phyloP scores from a whole-genome alignment of 2,113 vertebrate species.

The Leucoraja erinaceus region DNA sequence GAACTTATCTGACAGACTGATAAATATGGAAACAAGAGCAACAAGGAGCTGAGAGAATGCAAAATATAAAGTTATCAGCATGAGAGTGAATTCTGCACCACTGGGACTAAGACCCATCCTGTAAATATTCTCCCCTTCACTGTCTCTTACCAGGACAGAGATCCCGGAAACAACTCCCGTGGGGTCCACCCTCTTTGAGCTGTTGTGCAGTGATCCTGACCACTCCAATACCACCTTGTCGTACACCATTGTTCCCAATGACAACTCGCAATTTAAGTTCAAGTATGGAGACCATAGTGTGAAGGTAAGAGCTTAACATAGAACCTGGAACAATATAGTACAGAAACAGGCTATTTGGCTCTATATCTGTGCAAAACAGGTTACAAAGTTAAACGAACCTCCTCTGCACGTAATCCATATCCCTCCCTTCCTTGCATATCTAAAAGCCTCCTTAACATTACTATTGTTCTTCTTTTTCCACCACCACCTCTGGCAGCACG shows the following conservation, averaged over 20 bases:
- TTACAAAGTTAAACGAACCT: too few relatives aligned
- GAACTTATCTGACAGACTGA: too few relatives aligned
- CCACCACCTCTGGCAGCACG: too few relatives aligned
- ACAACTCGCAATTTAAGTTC: background rate
- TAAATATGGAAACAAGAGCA: background rate
- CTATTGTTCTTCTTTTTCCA: too few relatives aligned
- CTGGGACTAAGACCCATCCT: background rate
- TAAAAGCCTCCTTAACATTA: too few relatives aligned
- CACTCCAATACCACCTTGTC: conserved; percentile 30
- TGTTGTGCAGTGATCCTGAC: conserved; percentile 46
- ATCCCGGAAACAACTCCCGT: conserved; percentile 46
- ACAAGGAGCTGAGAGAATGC: background rate
- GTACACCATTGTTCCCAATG: conserved; percentile 42
- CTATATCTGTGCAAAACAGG: too few relatives aligned
- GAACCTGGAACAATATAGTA: too few relatives aligned
- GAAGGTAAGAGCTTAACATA: background rate
- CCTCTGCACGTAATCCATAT: too few relatives aligned
- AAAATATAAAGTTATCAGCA: background rate
- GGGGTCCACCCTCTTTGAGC: conserved; percentile 43
- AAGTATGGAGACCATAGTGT: background rate
- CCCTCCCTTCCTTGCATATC: too few relatives aligned
- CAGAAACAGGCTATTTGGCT: too few relatives aligned
- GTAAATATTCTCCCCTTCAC: background rate
- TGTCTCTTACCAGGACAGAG: conserved; percentile 48
- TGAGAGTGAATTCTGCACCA: too few relatives aligned